Percentiles rank a stretch among this genome's conserved stretches.
Evolutionary conservation across 2,113 vertebrate species (phyloP).

Genomic region (Psephotus haematonotus): DNA sequence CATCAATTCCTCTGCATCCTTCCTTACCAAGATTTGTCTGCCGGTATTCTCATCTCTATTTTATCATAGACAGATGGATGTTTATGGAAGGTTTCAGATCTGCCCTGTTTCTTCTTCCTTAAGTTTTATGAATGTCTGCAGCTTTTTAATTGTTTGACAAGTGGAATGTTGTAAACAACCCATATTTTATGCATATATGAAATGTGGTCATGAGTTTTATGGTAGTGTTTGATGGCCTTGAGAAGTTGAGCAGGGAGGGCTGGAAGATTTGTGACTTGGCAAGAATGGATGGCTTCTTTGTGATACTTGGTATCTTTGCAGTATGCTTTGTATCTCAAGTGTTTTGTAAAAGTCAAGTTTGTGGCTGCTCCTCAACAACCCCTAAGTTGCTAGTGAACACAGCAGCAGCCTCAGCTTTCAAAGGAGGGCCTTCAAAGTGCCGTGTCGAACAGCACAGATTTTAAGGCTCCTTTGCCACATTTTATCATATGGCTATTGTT

Average conservation of each 20-base stretch:
- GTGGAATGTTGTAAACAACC: not conserved
- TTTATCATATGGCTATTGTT: not conserved
- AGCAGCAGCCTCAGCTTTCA: not conserved
- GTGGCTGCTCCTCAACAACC: not conserved
- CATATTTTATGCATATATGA: not conserved
- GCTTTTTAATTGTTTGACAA: constrained; percentile 24
- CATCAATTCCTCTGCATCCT: not conserved
- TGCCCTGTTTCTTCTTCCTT: not conserved
- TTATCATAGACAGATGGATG: not conserved
- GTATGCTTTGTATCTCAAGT: not conserved
- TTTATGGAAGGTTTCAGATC: constrained; percentile 5
- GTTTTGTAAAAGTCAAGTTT: not conserved
- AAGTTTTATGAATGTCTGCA: not conserved
- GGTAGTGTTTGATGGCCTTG: not conserved
- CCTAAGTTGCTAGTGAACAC: rapidly evolving
- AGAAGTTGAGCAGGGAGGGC: not conserved
- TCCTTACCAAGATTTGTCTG: not conserved
- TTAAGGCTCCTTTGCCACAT: not conserved
- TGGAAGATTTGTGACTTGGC: not conserved
- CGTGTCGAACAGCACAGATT: not conserved
- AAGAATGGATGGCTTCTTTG: not conserved
- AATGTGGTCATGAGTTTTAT: constrained; percentile 6
- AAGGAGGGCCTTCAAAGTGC: not conserved
- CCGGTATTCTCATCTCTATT: not conserved
- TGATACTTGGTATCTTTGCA: not conserved